phyloP scores from a whole-genome alignment of 1,140 invertebrate species.

The Euwallacea fornicatus region DNA sequence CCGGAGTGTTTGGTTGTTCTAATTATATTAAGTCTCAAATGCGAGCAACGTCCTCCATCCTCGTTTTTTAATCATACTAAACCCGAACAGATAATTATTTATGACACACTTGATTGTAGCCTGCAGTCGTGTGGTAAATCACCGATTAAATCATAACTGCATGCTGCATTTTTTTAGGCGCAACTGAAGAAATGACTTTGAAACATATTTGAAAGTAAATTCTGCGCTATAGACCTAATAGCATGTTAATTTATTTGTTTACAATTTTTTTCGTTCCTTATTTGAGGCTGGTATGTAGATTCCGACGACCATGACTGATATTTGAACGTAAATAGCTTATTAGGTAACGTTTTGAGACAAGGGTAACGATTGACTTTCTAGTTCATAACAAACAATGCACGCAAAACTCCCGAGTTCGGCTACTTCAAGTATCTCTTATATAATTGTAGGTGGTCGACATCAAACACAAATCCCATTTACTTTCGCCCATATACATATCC shows the following conservation, averaged over 20 bases:
- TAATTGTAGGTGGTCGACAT: slow-evolving; percentile 12
- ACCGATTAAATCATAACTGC: slow-evolving; percentile 9
- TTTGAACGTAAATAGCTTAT: slow-evolving; percentile 6
- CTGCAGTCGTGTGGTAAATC: not conserved
- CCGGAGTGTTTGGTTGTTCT: too few species aligned
- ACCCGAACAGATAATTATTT: too few species aligned
- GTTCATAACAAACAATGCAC: too few species aligned
- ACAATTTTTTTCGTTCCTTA: slow-evolving; percentile 18
- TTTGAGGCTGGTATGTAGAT: slow-evolving; percentile 11
- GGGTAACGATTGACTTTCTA: not conserved
- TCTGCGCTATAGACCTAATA: slow-evolving; percentile 10
- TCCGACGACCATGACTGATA: slow-evolving; percentile 24
- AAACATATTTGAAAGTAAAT: slow-evolving; percentile 28
- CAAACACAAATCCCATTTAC: slow-evolving; percentile 1
- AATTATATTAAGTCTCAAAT: too few species aligned
- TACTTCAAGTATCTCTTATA: not conserved
- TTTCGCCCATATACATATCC: slow-evolving; percentile 1
- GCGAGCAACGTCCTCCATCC: too few species aligned
- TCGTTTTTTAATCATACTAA: too few species aligned
- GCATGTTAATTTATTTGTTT: slow-evolving; percentile 20
- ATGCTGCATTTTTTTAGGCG: slow-evolving; percentile 1
- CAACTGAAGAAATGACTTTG: slow-evolving; percentile 14
- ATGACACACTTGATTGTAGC: slow-evolving; percentile 3
- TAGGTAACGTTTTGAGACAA: not conserved
- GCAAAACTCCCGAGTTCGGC: not conserved